Percentiles rank a stretch among this genome's conserved stretches.
phyloP scores from a whole-genome alignment of 2,888 invertebrate genomes.

The Portevinia maculata region DNA sequence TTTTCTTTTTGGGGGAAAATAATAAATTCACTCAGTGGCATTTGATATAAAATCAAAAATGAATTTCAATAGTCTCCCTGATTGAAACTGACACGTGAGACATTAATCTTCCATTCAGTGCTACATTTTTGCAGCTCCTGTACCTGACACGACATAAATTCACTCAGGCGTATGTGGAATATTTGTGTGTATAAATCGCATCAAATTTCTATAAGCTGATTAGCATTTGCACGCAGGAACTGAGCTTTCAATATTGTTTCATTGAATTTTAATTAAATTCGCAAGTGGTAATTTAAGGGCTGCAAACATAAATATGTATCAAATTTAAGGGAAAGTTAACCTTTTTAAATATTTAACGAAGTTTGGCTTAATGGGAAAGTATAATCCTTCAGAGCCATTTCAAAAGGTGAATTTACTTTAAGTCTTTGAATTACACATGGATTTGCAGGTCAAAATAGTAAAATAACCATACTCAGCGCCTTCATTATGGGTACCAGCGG shows the following conservation, averaged over 20 bases:
- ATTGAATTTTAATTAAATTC: background rate
- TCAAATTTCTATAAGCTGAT: background rate
- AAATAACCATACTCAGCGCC: background rate
- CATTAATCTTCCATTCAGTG: constrained; percentile 1
- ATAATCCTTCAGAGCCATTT: background rate
- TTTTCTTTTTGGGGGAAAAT: constrained; percentile 15
- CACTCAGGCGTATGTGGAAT: constrained; percentile 22
- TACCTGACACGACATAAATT: background rate
- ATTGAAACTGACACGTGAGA: constrained; percentile 13
- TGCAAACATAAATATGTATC: background rate
- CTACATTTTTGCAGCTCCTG: constrained; percentile 1
- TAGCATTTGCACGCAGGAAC: background rate
- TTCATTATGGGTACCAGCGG: constrained; percentile 8
- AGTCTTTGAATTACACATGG: background rate
- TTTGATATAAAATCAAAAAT: constrained; percentile 2
- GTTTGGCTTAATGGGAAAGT: constrained; percentile 4
- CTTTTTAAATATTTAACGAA: constrained; percentile 23
- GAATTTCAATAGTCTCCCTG: background rate
- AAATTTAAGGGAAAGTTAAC: no score
- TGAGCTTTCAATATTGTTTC: background rate
- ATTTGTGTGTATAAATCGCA: background rate
- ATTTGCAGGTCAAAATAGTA: background rate
- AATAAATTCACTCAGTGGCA: constrained; percentile 1
- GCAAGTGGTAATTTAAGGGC: constrained; percentile 2
- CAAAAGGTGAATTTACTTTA: background rate